Evolutionary conservation across 1,140 invertebrate genomes (phyloP).

Genomic region (Drosophila tsacasi): DNA sequence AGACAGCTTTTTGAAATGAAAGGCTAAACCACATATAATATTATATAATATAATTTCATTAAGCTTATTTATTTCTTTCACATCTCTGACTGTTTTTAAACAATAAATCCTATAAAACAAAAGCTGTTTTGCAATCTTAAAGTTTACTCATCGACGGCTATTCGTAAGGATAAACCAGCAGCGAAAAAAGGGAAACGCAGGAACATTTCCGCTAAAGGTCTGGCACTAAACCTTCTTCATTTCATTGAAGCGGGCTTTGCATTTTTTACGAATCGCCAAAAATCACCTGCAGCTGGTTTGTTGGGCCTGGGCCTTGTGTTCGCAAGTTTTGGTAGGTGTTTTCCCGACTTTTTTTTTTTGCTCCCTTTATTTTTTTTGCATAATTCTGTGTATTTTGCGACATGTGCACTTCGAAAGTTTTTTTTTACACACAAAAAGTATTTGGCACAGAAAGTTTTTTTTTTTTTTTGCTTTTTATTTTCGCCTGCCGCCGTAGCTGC

Average conservation of each 20-base stretch:
- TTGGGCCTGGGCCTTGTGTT: slow-evolving; percentile 43
- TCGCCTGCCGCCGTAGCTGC: slow-evolving; percentile 6
- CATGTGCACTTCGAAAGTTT: slow-evolving; percentile 50
- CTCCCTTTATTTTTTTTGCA: slow-evolving; percentile 30
- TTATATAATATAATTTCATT: not conserved
- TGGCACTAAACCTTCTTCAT: slow-evolving; percentile 49
- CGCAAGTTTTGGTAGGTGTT: slow-evolving; percentile 46
- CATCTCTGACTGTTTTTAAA: not conserved
- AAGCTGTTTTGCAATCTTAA: slow-evolving; percentile 3
- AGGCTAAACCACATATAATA: not conserved
- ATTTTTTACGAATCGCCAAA: slow-evolving; percentile 59
- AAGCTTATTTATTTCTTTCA: not conserved
- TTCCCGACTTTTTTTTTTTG: slow-evolving; percentile 19
- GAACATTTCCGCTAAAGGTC: slow-evolving; percentile 1
- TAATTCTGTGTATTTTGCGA: slow-evolving; percentile 57
- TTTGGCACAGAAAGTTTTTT: slow-evolving; percentile 29
- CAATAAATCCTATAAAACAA: not conserved
- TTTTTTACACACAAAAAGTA: slow-evolving; percentile 43
- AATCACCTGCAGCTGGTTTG: slow-evolving; percentile 77
- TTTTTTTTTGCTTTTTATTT: slow-evolving; percentile 28
- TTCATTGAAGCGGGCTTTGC: slow-evolving; percentile 51
- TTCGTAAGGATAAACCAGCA: slow-evolving; percentile 25
- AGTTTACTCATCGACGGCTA: slow-evolving; percentile 9
- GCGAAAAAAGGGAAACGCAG: slow-evolving; percentile 1
- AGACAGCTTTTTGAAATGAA: not conserved